Evolutionary conservation across 1,140 invertebrate species (phyloP).

Genomic region (Drosophila busckii): DNA sequence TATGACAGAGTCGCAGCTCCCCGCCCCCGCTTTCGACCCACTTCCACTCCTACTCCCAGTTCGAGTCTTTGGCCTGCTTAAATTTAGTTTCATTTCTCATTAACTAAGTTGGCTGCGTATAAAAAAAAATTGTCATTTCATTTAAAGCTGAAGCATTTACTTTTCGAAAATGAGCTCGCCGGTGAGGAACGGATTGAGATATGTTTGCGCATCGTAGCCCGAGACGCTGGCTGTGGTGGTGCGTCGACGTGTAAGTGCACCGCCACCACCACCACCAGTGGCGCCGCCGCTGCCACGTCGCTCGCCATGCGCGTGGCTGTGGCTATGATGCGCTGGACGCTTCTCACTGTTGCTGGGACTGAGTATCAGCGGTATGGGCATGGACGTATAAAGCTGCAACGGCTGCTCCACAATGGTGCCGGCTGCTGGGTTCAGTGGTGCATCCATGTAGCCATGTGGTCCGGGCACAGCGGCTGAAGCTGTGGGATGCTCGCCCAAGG

Average conservation of each 20-base stretch:
- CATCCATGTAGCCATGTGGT: conserved; percentile 59
- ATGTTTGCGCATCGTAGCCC: conserved; percentile 70
- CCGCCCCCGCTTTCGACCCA: neutral
- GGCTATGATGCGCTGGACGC: conserved; percentile 50
- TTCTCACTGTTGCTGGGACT: conserved; percentile 70
- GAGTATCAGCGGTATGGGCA: conserved; percentile 71
- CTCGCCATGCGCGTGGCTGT: conserved; percentile 56
- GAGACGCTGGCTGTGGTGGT: conserved; percentile 61
- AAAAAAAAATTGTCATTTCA: conserved; percentile 3
- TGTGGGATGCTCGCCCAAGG: conserved; percentile 27
- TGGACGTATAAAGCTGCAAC: conserved; percentile 64
- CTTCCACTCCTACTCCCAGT: no score
- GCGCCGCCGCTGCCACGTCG: conserved; percentile 17
- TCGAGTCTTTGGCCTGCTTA: no score
- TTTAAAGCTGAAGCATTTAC: conserved; percentile 29
- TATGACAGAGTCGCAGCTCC: conserved; percentile 19
- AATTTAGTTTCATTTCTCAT: conserved; percentile 10
- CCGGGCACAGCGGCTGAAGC: conserved; percentile 23
- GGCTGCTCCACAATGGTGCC: conserved; percentile 63
- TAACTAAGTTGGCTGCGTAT: conserved; percentile 11
- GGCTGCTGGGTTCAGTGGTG: conserved; percentile 59
- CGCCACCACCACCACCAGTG: neutral
- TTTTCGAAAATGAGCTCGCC: conserved; percentile 76
- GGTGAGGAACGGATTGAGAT: conserved; percentile 73
- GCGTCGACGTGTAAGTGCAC: conserved; percentile 44